Percentiles rank a stretch among this genome's conserved stretches.
phyloP scores from a whole-genome alignment of 2,888 invertebrate species.

The Tenodera sinensis region DNA sequence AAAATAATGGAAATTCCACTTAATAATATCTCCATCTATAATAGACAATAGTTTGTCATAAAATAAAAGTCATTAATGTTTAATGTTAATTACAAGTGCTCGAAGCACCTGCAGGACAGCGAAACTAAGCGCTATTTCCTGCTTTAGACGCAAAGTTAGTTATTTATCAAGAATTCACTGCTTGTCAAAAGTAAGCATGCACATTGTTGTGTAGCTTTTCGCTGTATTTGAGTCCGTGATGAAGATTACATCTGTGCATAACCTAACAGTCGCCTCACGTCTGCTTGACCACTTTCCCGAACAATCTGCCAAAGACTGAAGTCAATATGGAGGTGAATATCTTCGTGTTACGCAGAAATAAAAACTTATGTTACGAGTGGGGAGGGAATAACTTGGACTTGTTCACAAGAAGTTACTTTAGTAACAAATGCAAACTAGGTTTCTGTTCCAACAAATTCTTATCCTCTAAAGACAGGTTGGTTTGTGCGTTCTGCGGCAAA shows the following conservation, averaged over 20 bases:
- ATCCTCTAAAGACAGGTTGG: background rate
- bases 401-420: background rate
- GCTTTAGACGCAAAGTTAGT: too few relatives aligned
- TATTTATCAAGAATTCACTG: too few relatives aligned
- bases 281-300: background rate
- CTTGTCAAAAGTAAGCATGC: too few relatives aligned
- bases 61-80: too few relatives aligned
- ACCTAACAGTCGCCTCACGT: background rate
- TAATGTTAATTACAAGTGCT: too few relatives aligned
- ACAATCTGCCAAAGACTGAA: background rate
- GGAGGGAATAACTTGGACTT: background rate
- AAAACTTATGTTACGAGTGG: background rate
- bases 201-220: background rate
- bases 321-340: background rate
- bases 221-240: background rate
- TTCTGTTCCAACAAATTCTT: background rate
- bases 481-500: background rate
- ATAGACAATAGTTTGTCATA: too few relatives aligned
- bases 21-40: too few relatives aligned
- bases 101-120: too few relatives aligned
- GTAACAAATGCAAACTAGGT: background rate
- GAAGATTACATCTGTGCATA: background rate
- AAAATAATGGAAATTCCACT: too few relatives aligned
- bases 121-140: too few relatives aligned
- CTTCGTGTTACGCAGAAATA: background rate